Evolutionary conservation across 2,113 vertebrate genomes (phyloP).

Genomic region (Tiliqua scincoides): DNA sequence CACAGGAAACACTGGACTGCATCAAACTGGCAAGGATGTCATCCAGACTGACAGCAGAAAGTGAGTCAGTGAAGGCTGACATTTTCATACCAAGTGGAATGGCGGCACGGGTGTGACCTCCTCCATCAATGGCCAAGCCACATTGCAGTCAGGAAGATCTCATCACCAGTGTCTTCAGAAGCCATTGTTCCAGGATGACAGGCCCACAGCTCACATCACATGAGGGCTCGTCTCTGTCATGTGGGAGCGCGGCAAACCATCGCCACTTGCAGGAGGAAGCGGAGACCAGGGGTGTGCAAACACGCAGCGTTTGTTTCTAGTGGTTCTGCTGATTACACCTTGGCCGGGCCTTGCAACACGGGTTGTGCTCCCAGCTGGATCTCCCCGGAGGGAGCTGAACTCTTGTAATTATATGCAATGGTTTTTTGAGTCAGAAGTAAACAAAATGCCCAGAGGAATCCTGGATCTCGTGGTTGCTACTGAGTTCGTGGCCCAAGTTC

Average conservation of each 20-base stretch:
- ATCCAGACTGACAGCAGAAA: too few relatives aligned
- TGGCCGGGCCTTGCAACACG: conserved; percentile 46
- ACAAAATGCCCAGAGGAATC: conserved; percentile 45
- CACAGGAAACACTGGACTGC: too few relatives aligned
- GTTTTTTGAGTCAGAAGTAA: conserved; percentile 22
- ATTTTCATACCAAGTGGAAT: too few relatives aligned
- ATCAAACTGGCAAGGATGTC: too few relatives aligned
- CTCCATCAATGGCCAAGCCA: neutral
- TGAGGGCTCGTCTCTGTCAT: neutral
- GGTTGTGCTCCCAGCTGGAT: conserved; percentile 50
- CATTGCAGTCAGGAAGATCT: neutral
- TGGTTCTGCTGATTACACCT: conserved; percentile 50
- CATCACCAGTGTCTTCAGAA: neutral
- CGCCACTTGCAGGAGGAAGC: neutral
- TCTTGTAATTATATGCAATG: conserved; percentile 42
- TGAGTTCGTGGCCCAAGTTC: conserved; percentile 39
- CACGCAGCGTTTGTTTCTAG: conserved; percentile 25
- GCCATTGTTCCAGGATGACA: neutral
- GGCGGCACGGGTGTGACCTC: too few relatives aligned
- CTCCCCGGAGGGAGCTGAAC: conserved; percentile 53
- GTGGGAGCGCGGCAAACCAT: neutral
- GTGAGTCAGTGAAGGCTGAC: too few relatives aligned
- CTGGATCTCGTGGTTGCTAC: neutral
- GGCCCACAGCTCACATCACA: neutral
- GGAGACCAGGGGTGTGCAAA: conserved; percentile 39